Conservation (phyloP, 2,888 invertebrate species). For the Caenorhabditis angaria region DNA sequence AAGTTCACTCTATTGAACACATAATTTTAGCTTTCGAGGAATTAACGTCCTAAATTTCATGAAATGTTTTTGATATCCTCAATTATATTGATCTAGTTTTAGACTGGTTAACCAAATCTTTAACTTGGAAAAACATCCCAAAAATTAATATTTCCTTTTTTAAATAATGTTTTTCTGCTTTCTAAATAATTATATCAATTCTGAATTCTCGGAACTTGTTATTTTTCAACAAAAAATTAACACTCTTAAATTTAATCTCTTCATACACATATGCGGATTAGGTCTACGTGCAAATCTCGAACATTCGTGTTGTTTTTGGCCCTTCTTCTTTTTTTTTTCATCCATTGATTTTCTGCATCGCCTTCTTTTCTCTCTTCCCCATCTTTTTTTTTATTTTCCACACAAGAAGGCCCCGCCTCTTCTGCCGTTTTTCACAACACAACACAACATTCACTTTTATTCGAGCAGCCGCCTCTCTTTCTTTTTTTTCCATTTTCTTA, state of each 20-base stretch:
- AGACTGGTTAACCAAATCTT: no score
- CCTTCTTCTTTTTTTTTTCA: not conserved
- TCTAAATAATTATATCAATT: no score
- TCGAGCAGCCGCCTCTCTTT: slow-evolving; percentile 2
- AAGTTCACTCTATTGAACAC: no score
- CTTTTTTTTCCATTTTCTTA: not conserved
- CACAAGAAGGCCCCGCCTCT: not conserved
- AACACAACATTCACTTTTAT: not conserved
- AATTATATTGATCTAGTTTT: no score
- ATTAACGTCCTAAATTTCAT: no score
- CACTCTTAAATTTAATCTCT: not conserved
- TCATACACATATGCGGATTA: not conserved
- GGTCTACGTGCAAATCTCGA: not conserved
- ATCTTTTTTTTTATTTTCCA: not conserved
- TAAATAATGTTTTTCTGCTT: no score
- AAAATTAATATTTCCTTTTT: no score
- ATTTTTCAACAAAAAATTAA: no score
- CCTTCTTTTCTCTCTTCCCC: not conserved
- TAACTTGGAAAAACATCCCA: no score
- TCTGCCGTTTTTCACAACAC: not conserved
- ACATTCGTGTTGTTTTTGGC: slow-evolving; percentile 4
- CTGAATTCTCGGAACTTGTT: no score
- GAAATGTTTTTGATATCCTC: no score
- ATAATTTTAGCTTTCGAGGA: no score
- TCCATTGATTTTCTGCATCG: not conserved